Conservation (phyloP, 2,113 vertebrate species). For the Ochotona curzoniae region DNA sequence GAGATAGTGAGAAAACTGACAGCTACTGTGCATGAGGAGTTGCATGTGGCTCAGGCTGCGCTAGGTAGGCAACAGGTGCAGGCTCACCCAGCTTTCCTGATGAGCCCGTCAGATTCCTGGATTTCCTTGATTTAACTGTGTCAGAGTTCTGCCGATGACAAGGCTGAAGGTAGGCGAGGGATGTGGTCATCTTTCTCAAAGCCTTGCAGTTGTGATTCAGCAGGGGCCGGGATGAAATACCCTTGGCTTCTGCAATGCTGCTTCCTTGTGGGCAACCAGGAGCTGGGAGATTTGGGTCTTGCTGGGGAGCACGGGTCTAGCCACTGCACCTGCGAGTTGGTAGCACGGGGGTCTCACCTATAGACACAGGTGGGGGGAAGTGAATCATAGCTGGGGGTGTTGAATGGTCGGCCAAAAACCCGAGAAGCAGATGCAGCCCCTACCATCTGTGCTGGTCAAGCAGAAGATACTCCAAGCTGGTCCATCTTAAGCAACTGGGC, state of each 20-base stretch:
- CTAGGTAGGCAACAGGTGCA: rapidly evolving
- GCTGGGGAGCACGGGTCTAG: not conserved
- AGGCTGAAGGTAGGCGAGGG: not conserved
- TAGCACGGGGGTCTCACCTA: not conserved
- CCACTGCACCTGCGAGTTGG: not conserved
- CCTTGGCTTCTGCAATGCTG: not conserved
- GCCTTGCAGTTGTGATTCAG: not conserved
- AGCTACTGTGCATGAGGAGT: not conserved
- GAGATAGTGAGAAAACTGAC: not conserved
- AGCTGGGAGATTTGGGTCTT: not conserved
- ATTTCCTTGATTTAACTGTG: no score
- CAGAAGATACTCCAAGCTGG: not conserved
- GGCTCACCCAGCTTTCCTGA: not conserved
- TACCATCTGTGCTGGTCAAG: not conserved
- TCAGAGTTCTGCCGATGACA: not conserved
- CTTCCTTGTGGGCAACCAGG: not conserved
- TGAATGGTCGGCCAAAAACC: not conserved
- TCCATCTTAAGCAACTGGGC: not conserved
- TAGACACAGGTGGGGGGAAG: no score
- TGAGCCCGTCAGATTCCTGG: not conserved
- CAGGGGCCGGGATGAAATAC: not conserved
- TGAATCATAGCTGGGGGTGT: no score
- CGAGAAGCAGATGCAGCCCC: not conserved
- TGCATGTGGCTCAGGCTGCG: rapidly evolving
- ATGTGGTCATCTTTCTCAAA: not conserved